These are phyloP conservation scores for Drosophila murphyi DNA, from an alignment of 1,140 invertebrate species.

Conservation along the genomic window DNA sequence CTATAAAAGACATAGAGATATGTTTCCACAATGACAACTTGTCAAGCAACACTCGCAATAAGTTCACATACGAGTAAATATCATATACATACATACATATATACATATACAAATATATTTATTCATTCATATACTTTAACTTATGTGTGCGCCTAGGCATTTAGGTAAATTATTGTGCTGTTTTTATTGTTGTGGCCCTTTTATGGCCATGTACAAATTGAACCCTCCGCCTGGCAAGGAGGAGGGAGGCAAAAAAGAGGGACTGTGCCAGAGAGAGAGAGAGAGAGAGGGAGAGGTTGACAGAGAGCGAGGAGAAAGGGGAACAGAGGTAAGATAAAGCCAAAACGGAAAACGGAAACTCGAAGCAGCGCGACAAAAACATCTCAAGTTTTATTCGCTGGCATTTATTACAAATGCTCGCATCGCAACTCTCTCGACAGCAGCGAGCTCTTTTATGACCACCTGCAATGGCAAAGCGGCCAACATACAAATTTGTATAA, in stretches of 20 bases:
- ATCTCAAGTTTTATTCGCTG: slow-evolving; percentile 69
- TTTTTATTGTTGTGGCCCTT: slow-evolving; percentile 56
- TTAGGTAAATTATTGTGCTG: slow-evolving; percentile 68
- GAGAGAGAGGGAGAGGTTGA: slow-evolving; percentile 1
- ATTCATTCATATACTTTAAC: slow-evolving; percentile 38
- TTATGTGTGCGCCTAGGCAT: slow-evolving; percentile 64
- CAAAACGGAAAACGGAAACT: slow-evolving; percentile 33
- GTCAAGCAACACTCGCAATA: not conserved
- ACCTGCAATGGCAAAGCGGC: slow-evolving; percentile 65
- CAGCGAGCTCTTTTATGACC: slow-evolving; percentile 60
- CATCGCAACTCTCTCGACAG: slow-evolving; percentile 42
- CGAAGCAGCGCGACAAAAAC: slow-evolving; percentile 15
- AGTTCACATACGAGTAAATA: not conserved
- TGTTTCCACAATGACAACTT: not conserved
- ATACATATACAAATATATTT: slow-evolving; percentile 1
- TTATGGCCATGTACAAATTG: slow-evolving; percentile 73
- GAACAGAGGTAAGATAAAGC: slow-evolving; percentile 8
- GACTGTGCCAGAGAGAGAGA: not conserved
- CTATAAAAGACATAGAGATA: not conserved
- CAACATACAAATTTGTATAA: slow-evolving; percentile 70
- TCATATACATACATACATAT: not conserved
- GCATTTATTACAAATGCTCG: slow-evolving; percentile 70
- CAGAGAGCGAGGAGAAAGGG: not conserved
- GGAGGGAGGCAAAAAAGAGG: slow-evolving; percentile 4
- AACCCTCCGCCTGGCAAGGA: not conserved